A percentile compares a stretch with the other conserved stretches of the same genome.
Evolutionary conservation across 2,888 invertebrate species (phyloP).

Genomic region (Napeogenes inachia): DNA sequence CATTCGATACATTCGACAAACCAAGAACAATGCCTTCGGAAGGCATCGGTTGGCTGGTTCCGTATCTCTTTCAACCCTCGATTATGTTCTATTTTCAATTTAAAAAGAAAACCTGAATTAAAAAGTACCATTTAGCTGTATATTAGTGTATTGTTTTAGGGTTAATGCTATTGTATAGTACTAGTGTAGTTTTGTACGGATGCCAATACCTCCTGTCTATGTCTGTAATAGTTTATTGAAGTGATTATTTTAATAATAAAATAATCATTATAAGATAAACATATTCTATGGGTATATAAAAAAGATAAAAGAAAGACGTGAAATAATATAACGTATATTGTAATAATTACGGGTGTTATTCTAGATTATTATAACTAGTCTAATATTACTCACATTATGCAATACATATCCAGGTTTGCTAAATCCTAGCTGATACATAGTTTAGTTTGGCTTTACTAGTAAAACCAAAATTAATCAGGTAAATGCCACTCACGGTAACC

Average conservation of each 20-base stretch:
- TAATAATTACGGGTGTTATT: too few relatives aligned
- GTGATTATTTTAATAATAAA: too few relatives aligned
- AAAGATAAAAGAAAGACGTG: too few relatives aligned
- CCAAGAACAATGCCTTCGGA: slow-evolving; percentile 68
- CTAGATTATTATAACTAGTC: slow-evolving; percentile 1
- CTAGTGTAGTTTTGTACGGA: background rate
- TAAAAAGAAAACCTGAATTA: slow-evolving; percentile 51
- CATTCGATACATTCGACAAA: slow-evolving; percentile 66
- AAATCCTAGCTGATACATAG: slow-evolving; percentile 11
- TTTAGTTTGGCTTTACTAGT: slow-evolving; percentile 14
- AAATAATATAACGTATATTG: too few relatives aligned
- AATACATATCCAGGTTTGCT: background rate
- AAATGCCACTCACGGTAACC: slow-evolving; percentile 29
- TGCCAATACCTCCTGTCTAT: background rate
- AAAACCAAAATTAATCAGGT: slow-evolving; percentile 28
- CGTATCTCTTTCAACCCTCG: slow-evolving; percentile 60
- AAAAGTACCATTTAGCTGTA: background rate
- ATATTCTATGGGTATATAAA: too few relatives aligned
- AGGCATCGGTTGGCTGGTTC: slow-evolving; percentile 58
- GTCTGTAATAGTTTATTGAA: background rate
- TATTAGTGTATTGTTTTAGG: background rate
- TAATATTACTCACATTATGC: background rate
- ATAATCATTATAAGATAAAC: too few relatives aligned
- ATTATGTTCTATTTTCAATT: slow-evolving; percentile 64
- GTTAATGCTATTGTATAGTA: background rate